These are phyloP conservation scores for Mastacembelus armatus DNA, from an alignment of 2,797 vertebrate genomes.

Conservation along the genomic window DNA sequence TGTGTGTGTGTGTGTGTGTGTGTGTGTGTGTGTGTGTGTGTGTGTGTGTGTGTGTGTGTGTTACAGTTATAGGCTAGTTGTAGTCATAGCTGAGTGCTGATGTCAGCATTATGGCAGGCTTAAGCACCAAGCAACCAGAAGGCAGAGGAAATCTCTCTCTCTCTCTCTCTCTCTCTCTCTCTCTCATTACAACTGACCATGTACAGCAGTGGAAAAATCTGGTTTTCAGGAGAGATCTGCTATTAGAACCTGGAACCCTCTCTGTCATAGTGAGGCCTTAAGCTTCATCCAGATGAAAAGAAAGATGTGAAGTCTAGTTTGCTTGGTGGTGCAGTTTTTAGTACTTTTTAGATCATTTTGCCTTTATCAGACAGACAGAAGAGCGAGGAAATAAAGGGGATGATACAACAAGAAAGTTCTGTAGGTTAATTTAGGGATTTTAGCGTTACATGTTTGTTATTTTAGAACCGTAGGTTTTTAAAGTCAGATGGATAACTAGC, in stretches of 20 bases:
- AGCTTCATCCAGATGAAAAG: too few relatives aligned
- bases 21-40: slow-evolving; percentile 21
- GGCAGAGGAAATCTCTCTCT: slow-evolving; percentile 72
- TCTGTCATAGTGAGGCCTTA: background rate
- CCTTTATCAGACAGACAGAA: background rate
- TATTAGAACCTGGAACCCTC: background rate
- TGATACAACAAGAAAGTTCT: background rate
- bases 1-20: slow-evolving; percentile 23
- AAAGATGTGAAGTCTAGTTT: rapidly evolving
- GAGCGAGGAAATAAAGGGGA: background rate
- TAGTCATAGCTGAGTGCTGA: slow-evolving; percentile 78
- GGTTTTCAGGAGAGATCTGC: slow-evolving; percentile 41
- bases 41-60: slow-evolving; percentile 28
- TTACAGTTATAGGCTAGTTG: slow-evolving; percentile 26
- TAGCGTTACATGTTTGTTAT: too few relatives aligned
- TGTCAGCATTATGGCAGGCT: slow-evolving; percentile 80
- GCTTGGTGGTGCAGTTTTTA: background rate
- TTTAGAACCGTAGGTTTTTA: too few relatives aligned
- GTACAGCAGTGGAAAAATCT: slow-evolving; percentile 54
- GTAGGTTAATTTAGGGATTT: too few relatives aligned
- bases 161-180: slow-evolving; percentile 50
- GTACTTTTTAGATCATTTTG: background rate
- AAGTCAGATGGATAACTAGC: too few relatives aligned
- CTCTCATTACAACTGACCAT: slow-evolving; percentile 72
- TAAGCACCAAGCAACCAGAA: slow-evolving; percentile 74